A percentile compares a stretch with the other conserved stretches of the same genome.
phyloP scores from a whole-genome alignment of 2,113 vertebrate genomes.

The Thalassarche chlororhynchos region DNA sequence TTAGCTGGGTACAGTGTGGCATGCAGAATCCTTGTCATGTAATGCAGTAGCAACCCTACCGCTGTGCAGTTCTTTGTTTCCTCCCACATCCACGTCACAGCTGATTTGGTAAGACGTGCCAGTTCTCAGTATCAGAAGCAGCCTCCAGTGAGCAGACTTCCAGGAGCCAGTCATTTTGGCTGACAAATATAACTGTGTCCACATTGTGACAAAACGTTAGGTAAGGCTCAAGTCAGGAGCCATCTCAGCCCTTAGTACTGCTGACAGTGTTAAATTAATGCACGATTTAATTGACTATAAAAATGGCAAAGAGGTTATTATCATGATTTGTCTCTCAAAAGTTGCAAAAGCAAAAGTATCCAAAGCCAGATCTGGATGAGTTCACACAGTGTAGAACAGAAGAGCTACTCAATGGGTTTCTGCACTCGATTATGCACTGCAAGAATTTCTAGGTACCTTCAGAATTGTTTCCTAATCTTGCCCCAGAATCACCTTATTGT shows the following conservation, averaged over 20 bases:
- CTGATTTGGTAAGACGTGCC: not conserved
- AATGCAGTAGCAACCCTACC: not conserved
- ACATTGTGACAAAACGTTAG: not conserved
- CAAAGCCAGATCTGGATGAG: not conserved
- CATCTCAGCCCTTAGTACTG: not conserved
- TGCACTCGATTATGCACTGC: not conserved
- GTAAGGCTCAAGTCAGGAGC: not conserved
- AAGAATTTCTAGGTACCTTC: not conserved
- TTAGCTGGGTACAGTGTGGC: not conserved
- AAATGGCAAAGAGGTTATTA: not conserved
- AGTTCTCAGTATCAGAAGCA: not conserved
- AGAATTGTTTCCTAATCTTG: not conserved
- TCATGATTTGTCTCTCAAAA: not conserved
- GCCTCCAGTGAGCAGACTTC: not conserved
- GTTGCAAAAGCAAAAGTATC: not conserved
- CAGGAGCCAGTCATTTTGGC: not conserved
- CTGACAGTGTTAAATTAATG: not conserved
- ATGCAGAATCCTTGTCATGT: not conserved
- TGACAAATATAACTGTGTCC: not conserved
- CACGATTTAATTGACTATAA: not conserved
- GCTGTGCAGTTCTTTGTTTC: not conserved
- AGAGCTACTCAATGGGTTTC: not conserved
- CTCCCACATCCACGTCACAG: not conserved
- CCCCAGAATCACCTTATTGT: not conserved
- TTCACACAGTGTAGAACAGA: not conserved